A percentile compares a stretch with the other conserved stretches of the same genome.
Conservation (phyloP, 2,888 invertebrate species). For the Chrysina gloriosa region DNA sequence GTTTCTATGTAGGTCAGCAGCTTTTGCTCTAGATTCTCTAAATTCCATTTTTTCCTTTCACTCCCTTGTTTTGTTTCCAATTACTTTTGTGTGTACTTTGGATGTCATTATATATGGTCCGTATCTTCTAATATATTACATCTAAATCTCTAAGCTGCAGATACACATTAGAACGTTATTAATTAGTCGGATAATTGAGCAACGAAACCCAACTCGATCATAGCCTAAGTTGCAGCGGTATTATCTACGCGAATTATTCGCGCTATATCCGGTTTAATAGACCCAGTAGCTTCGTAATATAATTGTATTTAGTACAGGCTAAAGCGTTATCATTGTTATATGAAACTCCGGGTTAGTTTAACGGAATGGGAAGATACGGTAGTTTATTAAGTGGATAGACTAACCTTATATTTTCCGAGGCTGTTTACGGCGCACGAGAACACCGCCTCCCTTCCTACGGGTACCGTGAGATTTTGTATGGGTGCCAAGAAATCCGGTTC, state of each 20-base stretch:
- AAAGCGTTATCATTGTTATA: constrained; percentile 3
- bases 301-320: neutral
- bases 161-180: neutral
- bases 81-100: too few relatives aligned
- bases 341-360: neutral
- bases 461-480: constrained; percentile 74
- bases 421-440: constrained; percentile 74
- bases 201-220: neutral
- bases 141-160: too few relatives aligned
- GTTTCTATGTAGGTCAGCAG: too few relatives aligned
- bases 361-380: neutral
- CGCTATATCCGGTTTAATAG: neutral
- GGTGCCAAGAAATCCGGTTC: constrained; percentile 73
- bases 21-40: too few relatives aligned
- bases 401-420: constrained; percentile 75
- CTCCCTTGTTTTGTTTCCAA: too few relatives aligned
- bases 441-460: constrained; percentile 73
- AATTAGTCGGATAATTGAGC: neutral
- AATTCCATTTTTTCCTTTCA: too few relatives aligned
- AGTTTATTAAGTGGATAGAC: constrained; percentile 44
- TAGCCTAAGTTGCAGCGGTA: neutral
- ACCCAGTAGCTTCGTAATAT: neutral
- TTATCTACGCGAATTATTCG: neutral
- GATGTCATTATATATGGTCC: too few relatives aligned
- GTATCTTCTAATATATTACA: too few relatives aligned